Conservation (phyloP, 2,113 vertebrate species). For the Steatornis caripensis region DNA sequence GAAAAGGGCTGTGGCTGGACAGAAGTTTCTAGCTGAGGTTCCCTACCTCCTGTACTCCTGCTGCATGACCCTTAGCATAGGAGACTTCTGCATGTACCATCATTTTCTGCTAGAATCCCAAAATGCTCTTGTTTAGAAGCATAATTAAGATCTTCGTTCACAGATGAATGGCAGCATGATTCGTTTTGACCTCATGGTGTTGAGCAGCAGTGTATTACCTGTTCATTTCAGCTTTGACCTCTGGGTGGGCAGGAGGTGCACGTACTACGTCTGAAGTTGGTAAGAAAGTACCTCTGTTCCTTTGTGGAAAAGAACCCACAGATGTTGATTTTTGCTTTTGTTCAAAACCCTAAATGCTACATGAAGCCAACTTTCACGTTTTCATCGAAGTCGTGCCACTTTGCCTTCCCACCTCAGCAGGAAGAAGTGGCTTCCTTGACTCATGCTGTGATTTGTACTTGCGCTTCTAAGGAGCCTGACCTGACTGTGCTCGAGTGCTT, state of each 20-base stretch:
- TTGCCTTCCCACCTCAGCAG: not conserved
- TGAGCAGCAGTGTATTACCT: fast-evolving
- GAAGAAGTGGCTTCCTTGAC: not conserved
- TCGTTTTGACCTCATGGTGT: not conserved
- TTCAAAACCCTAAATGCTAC: not conserved
- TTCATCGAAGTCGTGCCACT: not conserved
- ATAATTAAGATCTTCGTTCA: not conserved
- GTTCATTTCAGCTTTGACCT: not conserved
- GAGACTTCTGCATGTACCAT: not conserved
- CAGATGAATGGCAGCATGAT: not conserved
- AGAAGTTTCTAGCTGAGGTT: not conserved
- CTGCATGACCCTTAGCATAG: not conserved
- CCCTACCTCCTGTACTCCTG: not conserved
- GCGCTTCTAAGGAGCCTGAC: not conserved
- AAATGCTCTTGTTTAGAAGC: not conserved
- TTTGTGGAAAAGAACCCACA: not conserved
- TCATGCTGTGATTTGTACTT: not conserved
- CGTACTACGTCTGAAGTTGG: not conserved
- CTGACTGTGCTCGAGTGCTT: not conserved
- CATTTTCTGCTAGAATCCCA: not conserved
- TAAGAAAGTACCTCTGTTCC: not conserved
- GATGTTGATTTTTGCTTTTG: not conserved
- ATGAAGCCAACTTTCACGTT: not conserved
- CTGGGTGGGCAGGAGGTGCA: not conserved
- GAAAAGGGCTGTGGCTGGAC: not conserved